phyloP scores from a whole-genome alignment of 2,113 vertebrate species.

The Hirundichthys speculiger region DNA sequence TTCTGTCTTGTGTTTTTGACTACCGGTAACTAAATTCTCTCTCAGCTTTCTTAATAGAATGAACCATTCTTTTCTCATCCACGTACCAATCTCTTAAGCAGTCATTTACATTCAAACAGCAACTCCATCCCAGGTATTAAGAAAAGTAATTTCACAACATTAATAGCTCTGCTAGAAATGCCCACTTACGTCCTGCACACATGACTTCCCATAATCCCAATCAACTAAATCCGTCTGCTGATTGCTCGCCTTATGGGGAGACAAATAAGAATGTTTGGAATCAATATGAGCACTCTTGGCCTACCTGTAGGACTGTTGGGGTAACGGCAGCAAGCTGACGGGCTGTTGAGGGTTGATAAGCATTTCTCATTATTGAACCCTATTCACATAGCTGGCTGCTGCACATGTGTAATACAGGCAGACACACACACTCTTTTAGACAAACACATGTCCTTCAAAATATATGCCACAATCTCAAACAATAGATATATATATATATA shows the following conservation, averaged over 20 bases:
- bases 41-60: constrained; percentile 5
- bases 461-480: constrained; percentile 44
- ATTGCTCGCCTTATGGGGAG: constrained; percentile 41
- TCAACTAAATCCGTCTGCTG: constrained; percentile 58
- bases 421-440: constrained; percentile 21
- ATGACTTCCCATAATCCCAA: constrained; percentile 63
- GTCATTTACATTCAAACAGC: constrained; percentile 57
- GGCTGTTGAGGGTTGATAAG: constrained; percentile 76
- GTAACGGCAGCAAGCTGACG: constrained; percentile 54
- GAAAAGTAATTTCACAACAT: constrained; percentile 56
- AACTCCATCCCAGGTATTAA: constrained; percentile 54
- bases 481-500: constrained; percentile 65
- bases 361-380: constrained; percentile 73
- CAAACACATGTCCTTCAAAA: constrained; percentile 54
- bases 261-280: constrained; percentile 54
- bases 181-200: constrained; percentile 41
- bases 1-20: neutral
- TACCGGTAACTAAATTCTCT: neutral
- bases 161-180: constrained; percentile 34
- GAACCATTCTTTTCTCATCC: neutral
- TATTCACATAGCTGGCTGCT: constrained; percentile 46
- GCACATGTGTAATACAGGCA: constrained; percentile 26
- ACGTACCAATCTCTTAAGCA: constrained; percentile 24
- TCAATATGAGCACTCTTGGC: constrained; percentile 41
- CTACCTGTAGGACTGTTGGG: constrained; percentile 71